Base-by-base conservation (phyloP, 2,888 invertebrate genomes). In the Heteropelma amictum region DNA sequence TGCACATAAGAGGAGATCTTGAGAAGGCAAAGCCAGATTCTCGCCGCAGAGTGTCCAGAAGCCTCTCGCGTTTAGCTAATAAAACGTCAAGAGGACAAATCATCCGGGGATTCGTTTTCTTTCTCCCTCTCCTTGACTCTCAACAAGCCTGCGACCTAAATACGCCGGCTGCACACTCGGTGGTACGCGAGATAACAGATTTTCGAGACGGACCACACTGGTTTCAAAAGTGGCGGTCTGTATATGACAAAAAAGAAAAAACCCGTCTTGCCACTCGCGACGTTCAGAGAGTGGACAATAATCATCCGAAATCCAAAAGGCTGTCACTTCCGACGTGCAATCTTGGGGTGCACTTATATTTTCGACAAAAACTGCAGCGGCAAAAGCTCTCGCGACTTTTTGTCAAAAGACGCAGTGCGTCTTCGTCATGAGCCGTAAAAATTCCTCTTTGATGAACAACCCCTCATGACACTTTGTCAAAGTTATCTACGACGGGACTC, bases 1-100 rank as follows among this genome's bases (percentile, higher is more conserved):
- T 21, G 61, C 65, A 47, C 60, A 47, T 65, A 71, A 75, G 61
- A 58, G 60, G 68, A 64, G 61, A 40, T 33, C 47, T 60, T 47
- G 70, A 60, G 61, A 67, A 49, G 35, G n/a, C 45, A 23, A 30
- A 49, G 65, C 65, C 70, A 65, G 65, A 67, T 21, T 19, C 45
- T 54, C 38, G 26, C 38, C 51, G 72, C 49, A 71, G 30, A 75
- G 70, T 70, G 70, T 65, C 75, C 75, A 71, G 75, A 75, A 70
- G 70, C 75, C 60, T 67, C 60, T 42, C 23, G 26, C 70, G 70
- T 60, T 74, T 60, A 47, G 61, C 69, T 51, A 64, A 74, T 65
- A 65, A 65, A 74, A 19, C 64, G 60, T 47, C 54, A 21, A 63
- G 40, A 60, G 54, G 53, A 64, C 53, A 54, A 45, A 54, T 65